Evolutionary conservation across 2,113 vertebrate genomes (phyloP).

Genomic region (Sitta europaea): DNA sequence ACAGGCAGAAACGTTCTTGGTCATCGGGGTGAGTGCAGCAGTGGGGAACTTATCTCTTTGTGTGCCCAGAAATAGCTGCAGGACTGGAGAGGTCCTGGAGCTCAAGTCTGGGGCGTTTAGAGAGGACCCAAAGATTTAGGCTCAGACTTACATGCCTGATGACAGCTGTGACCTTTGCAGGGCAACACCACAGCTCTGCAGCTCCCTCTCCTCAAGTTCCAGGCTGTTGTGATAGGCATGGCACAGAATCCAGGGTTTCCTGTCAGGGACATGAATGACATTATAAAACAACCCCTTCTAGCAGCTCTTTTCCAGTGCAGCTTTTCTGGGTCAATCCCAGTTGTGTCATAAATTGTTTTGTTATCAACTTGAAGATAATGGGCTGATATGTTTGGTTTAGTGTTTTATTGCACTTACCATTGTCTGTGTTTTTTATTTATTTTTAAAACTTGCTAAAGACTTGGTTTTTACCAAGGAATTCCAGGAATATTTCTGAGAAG

Average conservation of each 20-base stretch:
- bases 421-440: background rate
- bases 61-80: background rate
- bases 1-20: background rate
- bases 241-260: background rate
- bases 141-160: background rate
- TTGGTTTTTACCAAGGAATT: background rate
- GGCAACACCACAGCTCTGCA: fast-evolving
- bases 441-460: background rate
- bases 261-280: background rate
- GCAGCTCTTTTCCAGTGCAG: background rate
- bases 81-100: background rate
- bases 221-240: background rate
- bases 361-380: background rate
- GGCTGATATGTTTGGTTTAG: background rate
- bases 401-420: background rate
- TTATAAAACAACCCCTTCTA: background rate
- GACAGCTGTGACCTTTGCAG: background rate
- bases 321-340: background rate
- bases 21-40: background rate
- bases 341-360: background rate
- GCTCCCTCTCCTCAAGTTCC: background rate
- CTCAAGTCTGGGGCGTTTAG: background rate
- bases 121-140: background rate
- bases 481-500: background rate
- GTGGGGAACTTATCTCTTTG: background rate